Evolutionary conservation across 2,113 vertebrate genomes (phyloP).

Genomic region (Ptilorrhoa leucosticta): DNA sequence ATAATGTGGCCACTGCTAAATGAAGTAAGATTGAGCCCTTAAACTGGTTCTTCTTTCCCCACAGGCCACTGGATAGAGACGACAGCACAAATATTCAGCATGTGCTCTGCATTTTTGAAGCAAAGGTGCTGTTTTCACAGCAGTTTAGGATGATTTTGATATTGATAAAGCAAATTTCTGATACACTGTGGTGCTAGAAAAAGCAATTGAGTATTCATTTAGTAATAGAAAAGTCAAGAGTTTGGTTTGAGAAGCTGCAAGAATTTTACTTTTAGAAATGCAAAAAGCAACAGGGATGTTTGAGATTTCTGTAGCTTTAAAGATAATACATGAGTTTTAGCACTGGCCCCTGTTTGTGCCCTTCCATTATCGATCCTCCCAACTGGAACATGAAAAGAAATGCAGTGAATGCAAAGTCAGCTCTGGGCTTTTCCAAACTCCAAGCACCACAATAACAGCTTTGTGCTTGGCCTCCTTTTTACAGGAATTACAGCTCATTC

Average conservation of each 20-base stretch:
- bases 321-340: not conserved
- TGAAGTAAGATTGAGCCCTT: not conserved
- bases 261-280: not conserved
- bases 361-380: not conserved
- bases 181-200: not conserved
- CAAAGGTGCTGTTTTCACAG: not conserved
- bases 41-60: not conserved
- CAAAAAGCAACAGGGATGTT: not conserved
- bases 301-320: not conserved
- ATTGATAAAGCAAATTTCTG: not conserved
- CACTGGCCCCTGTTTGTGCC: not conserved
- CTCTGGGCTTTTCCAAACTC: not conserved
- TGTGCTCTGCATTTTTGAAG: not conserved
- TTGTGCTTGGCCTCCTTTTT: not conserved
- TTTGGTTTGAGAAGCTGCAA: not conserved
- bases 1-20: not conserved
- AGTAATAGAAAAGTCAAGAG: not conserved
- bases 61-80: not conserved
- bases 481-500: not conserved
- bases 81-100: not conserved
- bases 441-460: not conserved
- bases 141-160: not conserved
- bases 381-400: not conserved
- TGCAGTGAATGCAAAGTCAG: not conserved
- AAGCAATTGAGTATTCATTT: not conserved